Conservation (phyloP, 1,140 invertebrate genomes). For the Pantala flavescens region DNA sequence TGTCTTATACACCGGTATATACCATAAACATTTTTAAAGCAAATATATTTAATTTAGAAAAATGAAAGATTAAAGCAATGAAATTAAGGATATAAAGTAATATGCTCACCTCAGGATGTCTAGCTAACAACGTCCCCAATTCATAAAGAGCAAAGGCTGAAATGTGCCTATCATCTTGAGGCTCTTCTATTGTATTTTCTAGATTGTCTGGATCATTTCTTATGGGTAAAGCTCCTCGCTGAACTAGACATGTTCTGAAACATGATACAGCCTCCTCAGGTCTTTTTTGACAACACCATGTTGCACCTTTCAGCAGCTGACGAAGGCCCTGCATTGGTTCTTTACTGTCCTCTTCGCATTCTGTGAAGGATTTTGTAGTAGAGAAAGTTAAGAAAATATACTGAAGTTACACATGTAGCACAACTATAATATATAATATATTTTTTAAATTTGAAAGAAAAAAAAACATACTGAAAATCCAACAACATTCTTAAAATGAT, state of each 20-base stretch:
- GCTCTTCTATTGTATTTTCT: slow-evolving; percentile 31
- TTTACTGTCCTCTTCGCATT: slow-evolving; percentile 32
- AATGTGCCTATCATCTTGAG: slow-evolving; percentile 46
- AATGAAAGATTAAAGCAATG: no score
- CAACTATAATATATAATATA: no score
- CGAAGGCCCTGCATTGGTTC: slow-evolving; percentile 47
- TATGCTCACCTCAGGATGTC: slow-evolving; percentile 39
- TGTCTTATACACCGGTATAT: no score
- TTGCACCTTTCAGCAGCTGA: slow-evolving; percentile 42
- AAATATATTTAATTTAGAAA: no score
- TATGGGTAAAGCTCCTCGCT: slow-evolving; percentile 26
- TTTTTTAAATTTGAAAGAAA: no score
- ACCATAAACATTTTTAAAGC: no score
- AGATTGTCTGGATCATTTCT: slow-evolving; percentile 25
- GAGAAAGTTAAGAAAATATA: no score
- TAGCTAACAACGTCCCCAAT: slow-evolving; percentile 44
- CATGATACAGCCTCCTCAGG: slow-evolving; percentile 38
- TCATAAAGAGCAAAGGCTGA: slow-evolving; percentile 58
- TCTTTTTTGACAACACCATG: slow-evolving; percentile 36
- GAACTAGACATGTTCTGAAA: slow-evolving; percentile 40
- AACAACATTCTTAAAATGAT: no score
- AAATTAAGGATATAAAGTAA: no score
- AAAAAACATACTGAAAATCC: no score
- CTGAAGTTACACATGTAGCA: no score
- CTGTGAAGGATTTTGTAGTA: slow-evolving; percentile 23